Base-by-base conservation (phyloP, 2,888 invertebrate genomes). In the Neria commutata region DNA sequence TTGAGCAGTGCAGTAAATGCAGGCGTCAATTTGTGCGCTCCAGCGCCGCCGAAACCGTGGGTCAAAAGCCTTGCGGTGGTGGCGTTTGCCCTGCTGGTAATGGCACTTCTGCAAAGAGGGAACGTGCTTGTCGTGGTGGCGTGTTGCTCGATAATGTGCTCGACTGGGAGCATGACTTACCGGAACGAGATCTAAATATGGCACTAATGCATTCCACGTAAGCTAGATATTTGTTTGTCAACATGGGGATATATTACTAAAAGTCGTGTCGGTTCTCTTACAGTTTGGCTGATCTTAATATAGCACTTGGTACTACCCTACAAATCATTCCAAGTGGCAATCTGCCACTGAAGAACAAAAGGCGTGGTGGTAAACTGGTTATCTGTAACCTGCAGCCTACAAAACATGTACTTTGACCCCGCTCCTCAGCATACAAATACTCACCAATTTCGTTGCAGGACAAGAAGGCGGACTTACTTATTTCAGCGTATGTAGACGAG, bases 381-480 rank as follows among this genome's bases (percentile, higher is more conserved):
- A 94, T 98, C 70, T 92, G 98, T 65, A 99, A 99, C 83, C 84
- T 99, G 54, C 99, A 99, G 80, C 91, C 93, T n/a, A 99, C 98
- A 2, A 97, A 98, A 85, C 94, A 96, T 84, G 95, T 94, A 84
- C 86, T 29, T 6, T 29, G 29, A n/a, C 37, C n/a, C 42, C 8
- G 14, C n/a, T n/a, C n/a, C n/a, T n/a, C n/a, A n/a, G n/a, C n/a
- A n/a, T n/a, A n/a, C 1, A 23, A 37, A 21, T 23, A 25, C 5
- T 47, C 10, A 17, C 14, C 42, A 11, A 16, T 10, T 25, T n/a
- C n/a, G n/a, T n/a, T n/a, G n/a, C 76, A 94, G 93, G 95, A 97
- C 76, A 92, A 92, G 76, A 93, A 94, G 83, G 92, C 95, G 23
- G 91, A 95, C 80, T 81, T 98, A 59, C 85, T 92, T 49, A 94